Base-by-base conservation (phyloP, 2,797 vertebrate species). In the Sebastolobus alascanus region DNA sequence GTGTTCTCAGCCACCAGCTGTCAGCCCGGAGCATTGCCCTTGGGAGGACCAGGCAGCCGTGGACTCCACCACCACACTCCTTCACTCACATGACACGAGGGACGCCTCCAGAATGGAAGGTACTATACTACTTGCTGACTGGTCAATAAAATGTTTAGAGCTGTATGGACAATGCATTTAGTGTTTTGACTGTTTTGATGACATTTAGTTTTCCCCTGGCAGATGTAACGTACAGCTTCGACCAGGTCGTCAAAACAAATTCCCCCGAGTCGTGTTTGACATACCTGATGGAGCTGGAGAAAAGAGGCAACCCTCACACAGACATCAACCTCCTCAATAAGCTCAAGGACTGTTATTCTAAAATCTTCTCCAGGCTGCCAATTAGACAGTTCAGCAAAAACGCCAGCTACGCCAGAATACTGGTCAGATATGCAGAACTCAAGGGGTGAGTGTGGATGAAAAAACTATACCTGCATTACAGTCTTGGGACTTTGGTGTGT, bases 391-490 rank as follows among this genome's bases (percentile, higher is more conserved):
- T 97, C 75, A 96, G 96, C 79, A 96, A 97, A 83, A 96, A 97
- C 64, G 90, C 95, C 93, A 97, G 95, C 94, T 99, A 98, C 50
- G 98, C 98, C 91, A 95, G 90, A 79, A 98, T 99, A 87, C 93
- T 99, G 73, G 96, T 99, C 85, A 95, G 97, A 93, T 99, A 98
- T 91, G 98, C 98, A 1, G 97, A 99, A 86, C 93, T 99, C 68
- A 99, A 96, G 92, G 97, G 95, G 98, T 99, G 70, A 96, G 92
- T 89, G 37, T 29, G n/a, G 18, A 40, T 46, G 4, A 27, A 31
- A 43, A 66, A 18, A 31, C 3, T n/a, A 8, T 46, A 46, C 18
- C 8, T 58, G 2, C 13, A n/a, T 37, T 37, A 76, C 2, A 46
- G 18, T 46, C 43, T 46, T 46, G 7, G 22, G 12, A 20, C 5